Conservation (phyloP, 2,797 vertebrate genomes). For the Danio choprae region DNA sequence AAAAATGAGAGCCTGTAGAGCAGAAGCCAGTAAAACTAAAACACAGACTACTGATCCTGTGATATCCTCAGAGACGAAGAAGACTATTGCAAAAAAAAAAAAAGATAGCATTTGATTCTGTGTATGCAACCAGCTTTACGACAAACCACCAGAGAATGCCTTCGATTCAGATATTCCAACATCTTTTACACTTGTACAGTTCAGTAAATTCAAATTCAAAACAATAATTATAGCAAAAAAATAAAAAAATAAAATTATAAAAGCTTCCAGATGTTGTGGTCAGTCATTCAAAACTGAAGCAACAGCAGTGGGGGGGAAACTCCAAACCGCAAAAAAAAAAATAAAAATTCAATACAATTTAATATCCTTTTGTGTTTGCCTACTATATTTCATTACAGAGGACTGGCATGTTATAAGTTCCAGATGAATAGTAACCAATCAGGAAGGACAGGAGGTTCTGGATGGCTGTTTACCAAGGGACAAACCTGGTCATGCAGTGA, state of each 20-base stretch:
- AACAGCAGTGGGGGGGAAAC: conserved; percentile 32
- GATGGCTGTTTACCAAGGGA: conserved; percentile 5
- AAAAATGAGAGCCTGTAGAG: conserved; percentile 70
- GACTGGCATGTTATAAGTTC: conserved; percentile 41
- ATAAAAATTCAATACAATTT: conserved; percentile 43
- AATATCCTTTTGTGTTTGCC: conserved; percentile 53
- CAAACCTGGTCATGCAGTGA: conserved; percentile 20
- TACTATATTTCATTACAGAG: conserved; percentile 48
- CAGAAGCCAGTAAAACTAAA: conserved; percentile 69
- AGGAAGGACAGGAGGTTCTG: background rate
- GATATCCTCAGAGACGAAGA: conserved; percentile 60
- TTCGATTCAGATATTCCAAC: conserved; percentile 50
- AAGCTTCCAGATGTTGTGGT: conserved; percentile 65
- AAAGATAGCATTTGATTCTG: conserved; percentile 58
- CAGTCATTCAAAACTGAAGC: conserved; percentile 19
- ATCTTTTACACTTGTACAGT: conserved; percentile 54
- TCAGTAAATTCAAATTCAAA: conserved; percentile 48
- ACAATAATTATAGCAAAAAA: conserved; percentile 53
- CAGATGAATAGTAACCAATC: conserved; percentile 25
- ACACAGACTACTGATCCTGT: conserved; percentile 67
- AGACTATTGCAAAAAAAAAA: conserved; percentile 66
- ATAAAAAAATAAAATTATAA: conserved; percentile 35
- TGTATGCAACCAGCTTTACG: conserved; percentile 59
- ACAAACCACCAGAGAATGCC: conserved; percentile 55
- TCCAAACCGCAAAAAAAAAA: conserved; percentile 58